Base-by-base conservation (phyloP, 1,140 invertebrate species). In the Rhizoglyphus robini region DNA sequence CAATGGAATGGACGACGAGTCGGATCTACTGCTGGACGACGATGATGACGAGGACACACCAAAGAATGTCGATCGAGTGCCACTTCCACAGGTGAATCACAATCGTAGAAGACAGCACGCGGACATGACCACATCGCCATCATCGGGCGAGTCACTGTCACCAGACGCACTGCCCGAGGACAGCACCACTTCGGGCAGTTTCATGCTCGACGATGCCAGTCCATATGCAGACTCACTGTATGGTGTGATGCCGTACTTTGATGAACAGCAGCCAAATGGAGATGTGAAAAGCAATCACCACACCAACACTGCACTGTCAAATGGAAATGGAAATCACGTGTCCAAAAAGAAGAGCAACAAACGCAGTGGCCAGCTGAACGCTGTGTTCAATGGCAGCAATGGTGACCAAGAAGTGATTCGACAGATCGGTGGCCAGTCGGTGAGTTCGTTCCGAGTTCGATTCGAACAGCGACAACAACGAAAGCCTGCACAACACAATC, bases 181-280 rank as follows among this genome's bases (percentile, higher is more conserved):
- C 54, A 74, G 72, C 23, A 73, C 72, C 18, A 74, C 73, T 25
- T 74, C 72, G 2, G 73, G 72, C 2, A 72, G 70, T 47, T 74
- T 73, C 65, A 69, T 70, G n/a, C 64, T 72, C 8, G 72, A 72
- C 32, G 48, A 51, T 51, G 23, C 13, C 29, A 27, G 11, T 20
- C 23, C 48, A 4, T 41, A 11, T 66, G 67, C 54, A 65, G 67
- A n/a, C 5, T 25, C 4, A 60, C 30, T 32, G 58, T 29, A 31
- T 31, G 23, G 18, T 29, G 23, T 8, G n/a, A n/a, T 34, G 30
- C 4, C 29, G 18, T 5, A 8, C n/a, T 23, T 8, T 41, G 23
- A 13, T 11, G 32, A n/a, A 20, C 4, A 20, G 36, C 20, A 5
- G 18, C 36, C 29, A 41, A 29, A 4, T n/a, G n/a, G n/a, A n/a